These are phyloP conservation scores for Spinus pinus DNA, from an alignment of 2,797 vertebrate species.

Conservation along the genomic window DNA sequence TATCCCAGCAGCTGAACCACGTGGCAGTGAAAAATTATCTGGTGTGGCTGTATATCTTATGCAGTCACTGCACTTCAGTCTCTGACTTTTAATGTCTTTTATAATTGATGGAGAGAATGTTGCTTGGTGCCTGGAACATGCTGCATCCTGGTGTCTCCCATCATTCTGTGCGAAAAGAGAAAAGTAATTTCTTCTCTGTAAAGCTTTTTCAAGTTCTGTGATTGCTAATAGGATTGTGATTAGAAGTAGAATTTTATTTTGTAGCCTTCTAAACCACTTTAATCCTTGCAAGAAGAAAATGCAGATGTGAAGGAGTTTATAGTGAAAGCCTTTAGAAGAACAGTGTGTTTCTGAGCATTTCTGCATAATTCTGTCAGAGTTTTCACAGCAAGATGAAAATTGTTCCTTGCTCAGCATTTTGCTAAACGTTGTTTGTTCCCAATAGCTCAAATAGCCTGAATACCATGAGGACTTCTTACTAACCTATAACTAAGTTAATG, in stretches of 20 bases:
- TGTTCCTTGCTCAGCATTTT: neutral
- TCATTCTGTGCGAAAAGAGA: neutral
- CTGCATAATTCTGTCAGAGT: neutral
- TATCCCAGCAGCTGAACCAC: neutral
- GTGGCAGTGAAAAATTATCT: neutral
- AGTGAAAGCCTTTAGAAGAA: neutral
- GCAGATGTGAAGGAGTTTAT: neutral
- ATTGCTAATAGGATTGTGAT: neutral
- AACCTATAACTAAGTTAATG: conserved; percentile 15
- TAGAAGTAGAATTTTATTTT: neutral
- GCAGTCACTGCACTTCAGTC: neutral
- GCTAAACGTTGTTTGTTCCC: neutral
- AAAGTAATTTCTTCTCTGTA: neutral
- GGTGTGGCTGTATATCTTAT: neutral
- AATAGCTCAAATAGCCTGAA: conserved; percentile 7
- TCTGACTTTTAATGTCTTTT: neutral
- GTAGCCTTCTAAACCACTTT: neutral
- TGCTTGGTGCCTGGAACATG: neutral
- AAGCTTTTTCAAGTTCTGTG: neutral
- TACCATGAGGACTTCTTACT: neutral
- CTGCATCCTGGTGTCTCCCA: neutral
- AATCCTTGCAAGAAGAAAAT: neutral
- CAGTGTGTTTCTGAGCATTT: neutral
- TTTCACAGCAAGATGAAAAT: neutral
- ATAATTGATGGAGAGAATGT: neutral